Conservation (phyloP, 2,888 invertebrate species). For the Phalangium opilio region DNA sequence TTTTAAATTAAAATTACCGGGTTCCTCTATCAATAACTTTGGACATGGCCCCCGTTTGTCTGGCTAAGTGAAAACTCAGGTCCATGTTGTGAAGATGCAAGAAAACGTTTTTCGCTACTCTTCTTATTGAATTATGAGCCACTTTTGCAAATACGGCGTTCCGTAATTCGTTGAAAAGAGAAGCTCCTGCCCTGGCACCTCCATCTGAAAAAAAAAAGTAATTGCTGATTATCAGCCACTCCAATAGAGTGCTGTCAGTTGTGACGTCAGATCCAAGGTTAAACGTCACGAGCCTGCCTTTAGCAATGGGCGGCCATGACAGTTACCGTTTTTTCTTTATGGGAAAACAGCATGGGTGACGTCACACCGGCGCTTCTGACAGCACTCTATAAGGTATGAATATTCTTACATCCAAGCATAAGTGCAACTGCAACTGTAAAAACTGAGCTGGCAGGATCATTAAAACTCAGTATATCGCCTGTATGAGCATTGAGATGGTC, state of each 20-base stretch:
- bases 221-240: not conserved
- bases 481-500: constrained; percentile 57
- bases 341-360: no score
- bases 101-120: constrained; percentile 88
- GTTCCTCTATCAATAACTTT: constrained; percentile 50
- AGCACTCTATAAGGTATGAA: no score
- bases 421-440: constrained; percentile 61
- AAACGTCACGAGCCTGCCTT: no score
- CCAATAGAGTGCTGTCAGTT: no score
- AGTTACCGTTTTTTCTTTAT: no score
- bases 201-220: constrained; percentile 53
- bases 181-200: constrained; percentile 70
- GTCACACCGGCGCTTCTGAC: no score
- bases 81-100: constrained; percentile 87
- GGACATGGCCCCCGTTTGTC: constrained; percentile 88
- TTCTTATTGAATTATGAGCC: constrained; percentile 88
- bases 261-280: no score
- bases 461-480: constrained; percentile 41
- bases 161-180: constrained; percentile 85
- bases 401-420: constrained; percentile 65
- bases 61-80: constrained; percentile 75
- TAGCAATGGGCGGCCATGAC: no score
- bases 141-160: constrained; percentile 97
- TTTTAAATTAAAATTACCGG: constrained; percentile 22
- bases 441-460: constrained; percentile 41